Base-by-base conservation (phyloP, 2,113 vertebrate species). In the Tenebrosternarchus preto region DNA sequence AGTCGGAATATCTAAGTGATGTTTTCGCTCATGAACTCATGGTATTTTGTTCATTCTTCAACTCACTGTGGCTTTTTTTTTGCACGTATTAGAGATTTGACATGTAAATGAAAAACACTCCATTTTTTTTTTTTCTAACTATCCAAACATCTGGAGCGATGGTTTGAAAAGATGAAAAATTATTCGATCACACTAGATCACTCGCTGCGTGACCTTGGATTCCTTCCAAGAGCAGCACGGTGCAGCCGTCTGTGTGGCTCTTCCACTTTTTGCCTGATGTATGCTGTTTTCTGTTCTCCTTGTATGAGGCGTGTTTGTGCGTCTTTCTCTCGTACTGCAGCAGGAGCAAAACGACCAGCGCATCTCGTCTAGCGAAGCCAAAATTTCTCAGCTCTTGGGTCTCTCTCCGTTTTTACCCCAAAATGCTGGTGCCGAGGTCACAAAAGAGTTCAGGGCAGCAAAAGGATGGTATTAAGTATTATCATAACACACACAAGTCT, bases 111-210 rank as follows among this genome's bases (percentile, higher is more conserved):
- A 36, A 61, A 68, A 80, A 31, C 24, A 76, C 61, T 64, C 19
- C 7, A 57, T n/a, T n/a, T n/a, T n/a, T n/a, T 27, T 22, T 82
- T 67, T 29, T 59, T 27, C 19, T 22, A 76, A 79, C 74, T 80
- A 74, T 89, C 89, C 87, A 91, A 90, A 93, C 91, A 92, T 92
- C 91, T 93, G 93, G 90, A 91, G 85, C 85, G 76, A 64, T 80
- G 82, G 87, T 90, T 88, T 87, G 82, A 90, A 90, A 91, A 80
- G 39, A 90, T 88, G 89, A 69, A 91, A 90, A 91, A 88, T 90
- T 90, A 86, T 90, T 90, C 89, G 90, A 88, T 91, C 90, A 91
- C 84, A 87, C 81, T 87, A 83, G 82, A 89, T 86, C 90, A 88
- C 69, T 76, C 75, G 86, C 88, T 88, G 84, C 81, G 83, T 71